Percentiles rank a stretch among this genome's conserved stretches.
phyloP scores from a whole-genome alignment of 2,888 invertebrate species.

The Drosophila siamana region DNA sequence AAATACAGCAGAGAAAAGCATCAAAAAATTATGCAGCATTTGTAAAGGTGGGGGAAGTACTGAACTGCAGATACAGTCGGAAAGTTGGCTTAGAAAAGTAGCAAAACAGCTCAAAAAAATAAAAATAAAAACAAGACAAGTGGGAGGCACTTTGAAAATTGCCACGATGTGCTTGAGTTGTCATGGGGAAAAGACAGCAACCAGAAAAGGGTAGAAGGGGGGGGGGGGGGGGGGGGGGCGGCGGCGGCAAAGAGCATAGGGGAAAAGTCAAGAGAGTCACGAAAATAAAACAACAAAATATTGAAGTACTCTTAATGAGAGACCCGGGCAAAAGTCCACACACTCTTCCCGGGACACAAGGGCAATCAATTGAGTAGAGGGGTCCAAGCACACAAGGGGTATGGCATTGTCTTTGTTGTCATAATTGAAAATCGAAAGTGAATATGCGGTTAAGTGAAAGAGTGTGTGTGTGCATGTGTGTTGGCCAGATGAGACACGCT shows the following conservation, averaged over 20 bases:
- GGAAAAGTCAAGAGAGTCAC: slow-evolving; percentile 30
- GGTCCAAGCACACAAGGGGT: slow-evolving; percentile 31
- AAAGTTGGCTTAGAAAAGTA: slow-evolving; percentile 17
- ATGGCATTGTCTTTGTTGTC: slow-evolving; percentile 61
- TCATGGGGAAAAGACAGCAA: neutral
- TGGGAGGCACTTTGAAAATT: slow-evolving; percentile 24
- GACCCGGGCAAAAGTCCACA: slow-evolving; percentile 29
- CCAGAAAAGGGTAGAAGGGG: no score
- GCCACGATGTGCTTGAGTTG: slow-evolving; percentile 19
- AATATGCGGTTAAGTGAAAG: slow-evolving; percentile 31
- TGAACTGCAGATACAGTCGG: slow-evolving; percentile 2
- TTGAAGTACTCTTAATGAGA: slow-evolving; percentile 69
- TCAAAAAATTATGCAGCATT: slow-evolving; percentile 53
- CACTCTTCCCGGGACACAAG: slow-evolving; percentile 21
- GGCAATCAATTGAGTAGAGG: slow-evolving; percentile 20
- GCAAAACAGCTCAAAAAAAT: slow-evolving; percentile 1
- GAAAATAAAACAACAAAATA: slow-evolving; percentile 33
- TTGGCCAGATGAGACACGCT: slow-evolving; percentile 22
- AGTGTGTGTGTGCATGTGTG: slow-evolving; percentile 14
- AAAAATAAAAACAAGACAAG: slow-evolving; percentile 9
- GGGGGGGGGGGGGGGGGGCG: no score
- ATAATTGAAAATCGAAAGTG: slow-evolving; percentile 75
- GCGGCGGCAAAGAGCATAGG: neutral
- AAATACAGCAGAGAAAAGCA: slow-evolving; percentile 13
- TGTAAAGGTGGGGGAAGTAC: neutral